These are phyloP conservation scores for Cephus sareptanus DNA, from an alignment of 2,888 invertebrate genomes.

Conservation along the genomic window DNA sequence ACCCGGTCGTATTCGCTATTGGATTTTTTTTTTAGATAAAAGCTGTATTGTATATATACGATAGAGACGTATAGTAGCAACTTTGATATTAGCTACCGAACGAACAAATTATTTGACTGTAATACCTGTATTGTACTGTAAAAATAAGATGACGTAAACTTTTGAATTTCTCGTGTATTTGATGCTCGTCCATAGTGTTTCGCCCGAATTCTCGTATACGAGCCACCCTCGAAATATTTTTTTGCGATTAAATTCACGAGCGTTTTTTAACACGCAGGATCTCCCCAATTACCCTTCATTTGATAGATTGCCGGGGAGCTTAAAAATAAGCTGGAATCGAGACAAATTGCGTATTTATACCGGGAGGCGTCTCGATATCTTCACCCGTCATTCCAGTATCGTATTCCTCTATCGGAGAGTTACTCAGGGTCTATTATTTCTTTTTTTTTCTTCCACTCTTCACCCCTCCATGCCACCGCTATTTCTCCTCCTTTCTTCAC, in stretches of 20 bases:
- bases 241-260: not conserved
- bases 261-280: not conserved
- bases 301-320: slow-evolving; percentile 1
- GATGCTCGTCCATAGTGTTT: not conserved
- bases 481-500: not conserved
- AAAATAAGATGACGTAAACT: not conserved
- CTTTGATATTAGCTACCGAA: not conserved
- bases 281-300: not conserved
- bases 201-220: not conserved
- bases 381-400: slow-evolving; percentile 1
- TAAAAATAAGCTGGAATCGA: slow-evolving; percentile 13
- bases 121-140: not conserved
- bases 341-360: slow-evolving; percentile 22
- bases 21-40: not conserved
- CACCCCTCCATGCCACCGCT: not conserved
- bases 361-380: slow-evolving; percentile 19
- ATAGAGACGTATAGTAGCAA: not conserved
- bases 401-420: not conserved
- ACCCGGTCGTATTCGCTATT: not conserved
- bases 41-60: not conserved
- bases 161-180: not conserved
- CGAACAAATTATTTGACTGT: not conserved
- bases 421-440: not conserved
- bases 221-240: not conserved
- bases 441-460: not conserved